These are phyloP conservation scores for Leptinotarsa juncta DNA, from an alignment of 2,888 invertebrate species.

Conservation along the genomic window DNA sequence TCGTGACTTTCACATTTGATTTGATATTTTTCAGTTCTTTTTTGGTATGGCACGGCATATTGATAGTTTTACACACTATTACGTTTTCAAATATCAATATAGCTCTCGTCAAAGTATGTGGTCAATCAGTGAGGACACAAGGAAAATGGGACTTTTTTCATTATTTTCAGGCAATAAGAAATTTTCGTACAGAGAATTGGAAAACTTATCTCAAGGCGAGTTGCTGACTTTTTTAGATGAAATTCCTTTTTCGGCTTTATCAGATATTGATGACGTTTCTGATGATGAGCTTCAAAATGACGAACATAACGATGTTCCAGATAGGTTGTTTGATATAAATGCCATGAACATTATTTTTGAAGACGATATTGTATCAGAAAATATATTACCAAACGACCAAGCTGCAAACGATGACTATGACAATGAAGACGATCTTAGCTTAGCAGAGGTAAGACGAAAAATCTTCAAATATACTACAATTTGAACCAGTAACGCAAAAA, in stretches of 20 bases:
- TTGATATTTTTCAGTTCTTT: neutral
- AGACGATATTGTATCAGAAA: neutral
- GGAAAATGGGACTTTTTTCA: neutral
- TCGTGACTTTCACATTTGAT: slow-evolving; percentile 7
- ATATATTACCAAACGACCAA: slow-evolving; percentile 7
- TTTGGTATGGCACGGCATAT: neutral
- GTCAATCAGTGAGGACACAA: neutral
- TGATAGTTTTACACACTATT: neutral
- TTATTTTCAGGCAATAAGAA: neutral
- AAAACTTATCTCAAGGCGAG: neutral
- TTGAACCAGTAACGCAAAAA: neutral
- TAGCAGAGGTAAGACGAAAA: slow-evolving; percentile 7
- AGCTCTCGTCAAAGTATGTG: neutral
- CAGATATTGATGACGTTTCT: neutral
- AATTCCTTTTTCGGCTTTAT: neutral
- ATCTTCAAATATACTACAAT: neutral
- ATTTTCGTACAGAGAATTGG: neutral
- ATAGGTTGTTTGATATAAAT: neutral
- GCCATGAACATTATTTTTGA: neutral
- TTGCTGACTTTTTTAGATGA: neutral
- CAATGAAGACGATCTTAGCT: neutral
- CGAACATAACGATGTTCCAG: neutral
- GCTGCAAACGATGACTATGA: neutral
- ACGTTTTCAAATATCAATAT: neutral
- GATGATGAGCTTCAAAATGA: slow-evolving; percentile 1